These are phyloP conservation scores for Trichogramma pretiosum DNA, from an alignment of 1,140 invertebrate species.

Conservation along the genomic window DNA sequence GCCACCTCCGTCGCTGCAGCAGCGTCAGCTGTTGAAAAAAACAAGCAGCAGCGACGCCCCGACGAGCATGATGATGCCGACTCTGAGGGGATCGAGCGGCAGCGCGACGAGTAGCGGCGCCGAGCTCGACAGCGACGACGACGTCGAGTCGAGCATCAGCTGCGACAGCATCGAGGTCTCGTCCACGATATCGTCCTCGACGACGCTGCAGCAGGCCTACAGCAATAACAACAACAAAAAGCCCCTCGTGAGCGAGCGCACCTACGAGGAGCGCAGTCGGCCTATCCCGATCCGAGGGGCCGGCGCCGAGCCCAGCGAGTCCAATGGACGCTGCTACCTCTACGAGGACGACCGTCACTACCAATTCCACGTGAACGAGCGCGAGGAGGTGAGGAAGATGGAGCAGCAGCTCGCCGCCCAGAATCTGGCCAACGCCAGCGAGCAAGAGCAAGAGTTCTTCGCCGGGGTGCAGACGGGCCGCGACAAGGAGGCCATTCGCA, in stretches of 20 bases:
- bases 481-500: constrained; percentile 68
- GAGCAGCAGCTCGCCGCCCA: constrained; percentile 25
- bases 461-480: constrained; percentile 68
- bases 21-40: not conserved
- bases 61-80: no score
- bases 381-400: constrained; percentile 37
- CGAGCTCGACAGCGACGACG: constrained; percentile 56
- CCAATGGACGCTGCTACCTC: constrained; percentile 39
- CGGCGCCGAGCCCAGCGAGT: not conserved
- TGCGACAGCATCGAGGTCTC: constrained; percentile 58
- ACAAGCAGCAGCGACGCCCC: constrained; percentile 28
- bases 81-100: no score
- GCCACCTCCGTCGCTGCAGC: constrained; percentile 45
- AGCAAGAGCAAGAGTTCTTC: constrained; percentile 58
- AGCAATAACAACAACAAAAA: not conserved
- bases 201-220: constrained; percentile 21
- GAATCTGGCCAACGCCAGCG: constrained; percentile 27
- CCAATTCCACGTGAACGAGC: constrained; percentile 74
- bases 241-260: constrained; percentile 54
- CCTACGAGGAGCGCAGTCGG: constrained; percentile 56
- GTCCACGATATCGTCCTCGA: constrained; percentile 46
- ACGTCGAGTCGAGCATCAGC: constrained; percentile 62
- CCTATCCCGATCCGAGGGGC: constrained; percentile 19
- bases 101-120: constrained; percentile 50
- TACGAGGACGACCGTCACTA: constrained; percentile 70